These are phyloP conservation scores for Phenacoccus solenopsis DNA, from an alignment of 1,140 invertebrate species.

Conservation along the genomic window DNA sequence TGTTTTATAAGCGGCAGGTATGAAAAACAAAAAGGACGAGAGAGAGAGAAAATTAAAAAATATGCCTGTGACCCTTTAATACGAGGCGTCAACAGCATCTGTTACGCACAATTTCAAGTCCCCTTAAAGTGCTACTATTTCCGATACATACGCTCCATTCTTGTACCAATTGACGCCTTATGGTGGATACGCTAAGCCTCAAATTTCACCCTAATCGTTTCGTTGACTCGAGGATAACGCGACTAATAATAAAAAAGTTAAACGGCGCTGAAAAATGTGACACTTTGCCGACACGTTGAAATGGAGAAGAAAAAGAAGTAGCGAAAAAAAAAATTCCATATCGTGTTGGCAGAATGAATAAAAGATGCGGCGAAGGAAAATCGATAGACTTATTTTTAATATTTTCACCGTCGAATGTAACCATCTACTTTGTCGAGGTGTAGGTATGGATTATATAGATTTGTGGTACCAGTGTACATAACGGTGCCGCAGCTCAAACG, in stretches of 20 bases:
- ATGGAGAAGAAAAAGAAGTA: too few relatives aligned
- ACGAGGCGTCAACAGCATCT: slow-evolving; percentile 12
- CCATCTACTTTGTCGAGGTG: too few relatives aligned
- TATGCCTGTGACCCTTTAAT: slow-evolving; percentile 16
- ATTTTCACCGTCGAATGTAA: too few relatives aligned
- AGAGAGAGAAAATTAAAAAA: slow-evolving; percentile 7
- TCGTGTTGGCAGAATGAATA: too few relatives aligned
- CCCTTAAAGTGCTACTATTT: slow-evolving; percentile 16
- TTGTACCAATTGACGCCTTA: slow-evolving; percentile 17
- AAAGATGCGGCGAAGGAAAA: too few relatives aligned
- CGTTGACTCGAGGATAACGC: slow-evolving; percentile 9
- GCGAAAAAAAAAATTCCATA: too few relatives aligned
- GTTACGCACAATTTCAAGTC: slow-evolving; percentile 17
- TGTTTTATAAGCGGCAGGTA: not conserved
- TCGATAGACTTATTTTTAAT: too few relatives aligned
- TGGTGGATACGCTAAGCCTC: slow-evolving; percentile 13
- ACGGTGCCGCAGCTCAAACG: too few relatives aligned
- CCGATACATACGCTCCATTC: slow-evolving; percentile 15
- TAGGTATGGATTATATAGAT: too few relatives aligned
- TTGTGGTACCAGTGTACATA: too few relatives aligned
- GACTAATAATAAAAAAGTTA: slow-evolving; percentile 4
- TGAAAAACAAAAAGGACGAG: not conserved
- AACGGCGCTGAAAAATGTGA: slow-evolving; percentile 1
- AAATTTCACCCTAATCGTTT: slow-evolving; percentile 16
- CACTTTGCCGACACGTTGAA: not conserved